phyloP scores from a whole-genome alignment of 2,888 invertebrate species.

The Scrobipalpa atriplicella region DNA sequence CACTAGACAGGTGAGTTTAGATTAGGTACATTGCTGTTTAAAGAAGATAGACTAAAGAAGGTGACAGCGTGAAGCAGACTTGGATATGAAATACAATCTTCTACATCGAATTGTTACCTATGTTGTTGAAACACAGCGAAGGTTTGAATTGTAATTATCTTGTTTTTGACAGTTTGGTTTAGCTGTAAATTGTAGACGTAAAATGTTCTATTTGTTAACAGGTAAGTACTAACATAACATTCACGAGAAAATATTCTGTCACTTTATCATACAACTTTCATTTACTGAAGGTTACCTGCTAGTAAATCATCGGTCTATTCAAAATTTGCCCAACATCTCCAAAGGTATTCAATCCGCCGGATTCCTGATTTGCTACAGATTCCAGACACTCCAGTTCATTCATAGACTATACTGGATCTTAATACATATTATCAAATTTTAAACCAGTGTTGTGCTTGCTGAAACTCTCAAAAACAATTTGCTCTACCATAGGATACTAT shows the following conservation, averaged over 20 bases:
- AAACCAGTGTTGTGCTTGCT: no score
- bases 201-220: no score
- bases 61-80: no score
- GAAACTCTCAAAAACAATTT: no score
- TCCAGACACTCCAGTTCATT: not conserved
- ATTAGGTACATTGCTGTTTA: not conserved
- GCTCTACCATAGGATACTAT: no score
- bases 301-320: slow-evolving; percentile 1
- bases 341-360: not conserved
- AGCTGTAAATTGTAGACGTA: no score
- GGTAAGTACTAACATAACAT: no score
- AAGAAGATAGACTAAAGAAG: not conserved
- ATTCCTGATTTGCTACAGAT: not conserved
- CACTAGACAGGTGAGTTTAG: slow-evolving; percentile 92
- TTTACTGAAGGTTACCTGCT: not conserved
- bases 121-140: not conserved
- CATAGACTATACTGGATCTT: no score
- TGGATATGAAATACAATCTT: not conserved
- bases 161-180: no score
- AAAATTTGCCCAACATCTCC: not conserved
- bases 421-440: no score
- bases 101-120: not conserved
- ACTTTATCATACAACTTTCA: not conserved
- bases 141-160: no score
- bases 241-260: not conserved